Conservation (phyloP, 2,797 vertebrate genomes). For the Stomatorhinus walkeri region DNA sequence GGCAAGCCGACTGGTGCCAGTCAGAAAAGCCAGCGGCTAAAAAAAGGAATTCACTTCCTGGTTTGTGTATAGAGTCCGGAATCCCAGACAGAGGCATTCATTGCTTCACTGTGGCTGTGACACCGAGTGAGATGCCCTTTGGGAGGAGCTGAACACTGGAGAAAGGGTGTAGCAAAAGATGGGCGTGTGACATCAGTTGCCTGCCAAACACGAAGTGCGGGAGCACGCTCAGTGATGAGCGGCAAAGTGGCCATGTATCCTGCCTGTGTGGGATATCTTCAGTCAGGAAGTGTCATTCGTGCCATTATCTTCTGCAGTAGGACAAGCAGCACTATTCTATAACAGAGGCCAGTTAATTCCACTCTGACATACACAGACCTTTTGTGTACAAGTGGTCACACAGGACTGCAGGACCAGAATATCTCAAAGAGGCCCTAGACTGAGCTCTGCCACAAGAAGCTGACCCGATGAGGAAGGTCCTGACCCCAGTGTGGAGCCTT, state of each 20-base stretch:
- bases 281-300: neutral
- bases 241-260: neutral
- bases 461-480: neutral
- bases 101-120: neutral
- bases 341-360: conserved; percentile 25
- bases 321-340: neutral
- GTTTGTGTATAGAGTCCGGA: conserved; percentile 6
- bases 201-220: neutral
- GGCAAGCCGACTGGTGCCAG: conserved; percentile 6
- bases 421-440: neutral
- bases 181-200: neutral
- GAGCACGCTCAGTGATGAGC: neutral
- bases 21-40: conserved; percentile 23
- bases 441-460: neutral
- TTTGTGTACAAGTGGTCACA: conserved; percentile 31
- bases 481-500: conserved; percentile 37
- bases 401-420: neutral
- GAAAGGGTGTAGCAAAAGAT: neutral
- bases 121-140: neutral
- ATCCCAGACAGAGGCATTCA: neutral
- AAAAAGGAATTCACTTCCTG: conserved; percentile 28
- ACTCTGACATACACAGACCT: conserved; percentile 25
- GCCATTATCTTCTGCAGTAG: neutral
- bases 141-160: neutral
- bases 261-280: neutral